A percentile compares a stretch with the other conserved stretches of the same genome.
Evolutionary conservation across 2,888 invertebrate species (phyloP).

Genomic region (Drosophila buzzatii): DNA sequence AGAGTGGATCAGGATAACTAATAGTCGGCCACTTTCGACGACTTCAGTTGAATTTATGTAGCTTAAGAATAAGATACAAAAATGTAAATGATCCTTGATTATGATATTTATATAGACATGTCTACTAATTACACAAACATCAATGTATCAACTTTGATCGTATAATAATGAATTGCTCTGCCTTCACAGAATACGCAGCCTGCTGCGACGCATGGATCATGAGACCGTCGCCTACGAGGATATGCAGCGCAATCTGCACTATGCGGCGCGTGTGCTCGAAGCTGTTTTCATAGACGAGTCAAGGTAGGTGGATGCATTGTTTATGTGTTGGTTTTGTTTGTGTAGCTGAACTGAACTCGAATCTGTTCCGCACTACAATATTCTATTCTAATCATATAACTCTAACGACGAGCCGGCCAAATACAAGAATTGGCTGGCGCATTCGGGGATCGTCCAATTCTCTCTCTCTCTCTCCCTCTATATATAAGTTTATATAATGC

Average conservation of each 20-base stretch:
- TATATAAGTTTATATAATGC: not conserved
- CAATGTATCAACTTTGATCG: not conserved
- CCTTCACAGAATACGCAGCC: constrained; percentile 93
- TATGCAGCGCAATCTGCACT: constrained; percentile 95
- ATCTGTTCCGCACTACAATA: constrained; percentile 8
- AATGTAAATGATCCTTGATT: not conserved
- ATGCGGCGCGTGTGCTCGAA: constrained; percentile 96
- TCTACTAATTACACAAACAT: not conserved
- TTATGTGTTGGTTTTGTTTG: constrained; percentile 1
- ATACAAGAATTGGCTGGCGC: constrained; percentile 42
- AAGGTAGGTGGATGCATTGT: constrained; percentile 89
- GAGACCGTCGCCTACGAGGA: constrained; percentile 95
- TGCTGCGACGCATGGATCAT: constrained; percentile 93
- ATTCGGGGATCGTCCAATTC: constrained; percentile 46
- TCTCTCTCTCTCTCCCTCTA: not conserved
- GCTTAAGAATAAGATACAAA: no score
- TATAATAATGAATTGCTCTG: constrained; percentile 1
- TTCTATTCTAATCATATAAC: constrained; percentile 43
- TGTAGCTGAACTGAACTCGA: constrained; percentile 8
- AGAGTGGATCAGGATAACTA: not conserved
- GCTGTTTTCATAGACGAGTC: constrained; percentile 97
- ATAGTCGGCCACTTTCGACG: not conserved
- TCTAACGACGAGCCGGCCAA: constrained; percentile 41
- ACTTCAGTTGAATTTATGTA: no score
- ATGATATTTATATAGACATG: not conserved